Evolutionary conservation across 2,888 invertebrate genomes (phyloP).

Genomic region (Muscina levida): DNA sequence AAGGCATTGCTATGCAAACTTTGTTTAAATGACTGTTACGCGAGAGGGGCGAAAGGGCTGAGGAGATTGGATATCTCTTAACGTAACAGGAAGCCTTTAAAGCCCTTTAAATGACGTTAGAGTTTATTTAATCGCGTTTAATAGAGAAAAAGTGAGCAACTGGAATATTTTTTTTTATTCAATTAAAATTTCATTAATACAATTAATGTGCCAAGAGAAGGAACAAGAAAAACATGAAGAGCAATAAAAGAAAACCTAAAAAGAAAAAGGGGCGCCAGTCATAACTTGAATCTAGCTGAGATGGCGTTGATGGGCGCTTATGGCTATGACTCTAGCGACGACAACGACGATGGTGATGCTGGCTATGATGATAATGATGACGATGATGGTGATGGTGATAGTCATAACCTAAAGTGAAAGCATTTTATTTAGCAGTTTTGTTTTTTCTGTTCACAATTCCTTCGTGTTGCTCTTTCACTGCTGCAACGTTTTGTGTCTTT

Average conservation of each 20-base stretch:
- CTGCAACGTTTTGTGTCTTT: slow-evolving; percentile 42
- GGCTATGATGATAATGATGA: slow-evolving; percentile 25
- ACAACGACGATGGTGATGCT: background rate
- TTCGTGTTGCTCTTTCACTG: slow-evolving; percentile 31
- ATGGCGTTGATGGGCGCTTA: background rate
- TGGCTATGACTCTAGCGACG: no score
- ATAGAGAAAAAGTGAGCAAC: slow-evolving; percentile 46
- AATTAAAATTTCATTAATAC: slow-evolving; percentile 57
- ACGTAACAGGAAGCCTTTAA: slow-evolving; percentile 4
- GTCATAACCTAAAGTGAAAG: slow-evolving; percentile 46
- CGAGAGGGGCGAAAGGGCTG: no score
- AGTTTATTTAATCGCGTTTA: slow-evolving; percentile 36
- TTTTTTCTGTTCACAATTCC: slow-evolving; percentile 49
- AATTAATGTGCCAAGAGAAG: slow-evolving; percentile 58
- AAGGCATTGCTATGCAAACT: no score
- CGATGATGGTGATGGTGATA: slow-evolving; percentile 22
- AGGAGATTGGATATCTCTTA: no score
- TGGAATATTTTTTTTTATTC: slow-evolving; percentile 49
- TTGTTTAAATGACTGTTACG: no score
- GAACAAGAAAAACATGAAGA: background rate
- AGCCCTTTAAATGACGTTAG: slow-evolving; percentile 15
- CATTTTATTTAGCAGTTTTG: no score
- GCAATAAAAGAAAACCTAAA: slow-evolving; percentile 4
- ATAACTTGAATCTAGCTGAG: slow-evolving; percentile 23
- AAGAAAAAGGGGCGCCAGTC: background rate